Conservation (phyloP, 2,888 invertebrate genomes). For the Blastobasis lacticolella region DNA sequence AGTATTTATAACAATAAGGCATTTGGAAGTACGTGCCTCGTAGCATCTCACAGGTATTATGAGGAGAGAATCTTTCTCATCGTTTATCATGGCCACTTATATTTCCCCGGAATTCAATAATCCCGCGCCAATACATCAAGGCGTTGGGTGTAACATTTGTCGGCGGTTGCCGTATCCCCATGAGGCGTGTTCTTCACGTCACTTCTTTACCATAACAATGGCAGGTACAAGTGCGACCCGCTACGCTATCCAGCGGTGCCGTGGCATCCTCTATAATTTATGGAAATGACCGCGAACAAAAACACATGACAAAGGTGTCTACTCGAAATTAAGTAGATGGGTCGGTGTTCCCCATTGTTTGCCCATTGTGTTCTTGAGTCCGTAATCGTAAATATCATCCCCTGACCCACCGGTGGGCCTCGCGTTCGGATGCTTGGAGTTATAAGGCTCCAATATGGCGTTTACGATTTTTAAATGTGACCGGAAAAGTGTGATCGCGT, state of each 20-base stretch:
- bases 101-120: slow-evolving; percentile 10
- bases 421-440: not conserved
- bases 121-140: slow-evolving; percentile 19
- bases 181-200: slow-evolving; percentile 55
- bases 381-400: slow-evolving; percentile 61
- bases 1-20: no score
- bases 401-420: slow-evolving; percentile 24
- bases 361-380: slow-evolving; percentile 43
- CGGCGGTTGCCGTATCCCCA: slow-evolving; percentile 49
- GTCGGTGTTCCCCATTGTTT: slow-evolving; percentile 60
- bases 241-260: slow-evolving; percentile 20
- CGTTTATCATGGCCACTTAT: slow-evolving; percentile 7
- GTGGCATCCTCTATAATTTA: slow-evolving; percentile 64
- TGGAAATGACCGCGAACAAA: slow-evolving; percentile 70
- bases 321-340: slow-evolving; percentile 71
- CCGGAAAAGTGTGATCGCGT: not conserved
- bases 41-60: no score
- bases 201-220: slow-evolving; percentile 63
- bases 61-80: not conserved
- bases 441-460: slow-evolving; percentile 10
- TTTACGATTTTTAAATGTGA: slow-evolving; percentile 4
- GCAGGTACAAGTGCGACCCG: slow-evolving; percentile 51
- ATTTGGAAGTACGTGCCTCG: no score
- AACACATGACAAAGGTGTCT: slow-evolving; percentile 70
- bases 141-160: slow-evolving; percentile 17